Evolutionary conservation across 30 jellyfish, hydroid and myxozoan species (phyloP), one percentile per base, ranked within the genome.

Genomic region (Turritopsis dohrnii): DNA sequence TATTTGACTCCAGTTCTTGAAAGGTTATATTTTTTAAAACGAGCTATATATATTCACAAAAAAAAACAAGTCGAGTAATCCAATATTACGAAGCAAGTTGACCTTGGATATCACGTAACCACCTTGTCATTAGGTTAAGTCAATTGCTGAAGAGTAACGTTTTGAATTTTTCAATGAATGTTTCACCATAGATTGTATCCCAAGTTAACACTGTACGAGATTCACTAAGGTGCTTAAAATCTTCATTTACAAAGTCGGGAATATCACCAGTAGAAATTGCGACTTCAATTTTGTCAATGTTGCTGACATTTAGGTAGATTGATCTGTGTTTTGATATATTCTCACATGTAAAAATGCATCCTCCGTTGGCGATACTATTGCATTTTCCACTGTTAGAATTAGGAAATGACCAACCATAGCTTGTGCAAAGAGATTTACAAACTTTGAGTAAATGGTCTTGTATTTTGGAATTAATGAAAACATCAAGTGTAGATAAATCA

Each of bases 141-240:
- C 19, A 69, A 27, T 27, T n/a, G 30, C 77, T n/a, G 31, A 80
- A 18, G 17, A 80, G 54, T 80, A 80, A 80, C 9, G 81, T 21
- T 26, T 53, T 29, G 7, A 80, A 19, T 65, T 80, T 80, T 80
- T 80, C 87, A 28, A 69, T 53, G n/a, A 80, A 53, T 80, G 87
- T 52, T 53, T 54, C 22, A 19, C 87, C 87, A 80, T 79, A 23
- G 66, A 80, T 80, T 8, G 87, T 25, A 0, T 65, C 52, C 81
- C 81, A 80, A 0, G 30, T 22, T 52, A 80, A 18, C 21, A 7
- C 3, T 18, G 52, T 69, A 76, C 28, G 54, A 19, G 71, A 80
- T n/a, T 41, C 80, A 80, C 65, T 21, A 21, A 52, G 81, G 18
- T 80, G 83, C 27, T 76, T 53, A 41, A 80, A 80, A 22, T 31